A percentile compares a stretch with the other conserved stretches of the same genome.
Evolutionary conservation across 2,888 invertebrate species (phyloP).

Genomic region (Pediacus dermestoides): DNA sequence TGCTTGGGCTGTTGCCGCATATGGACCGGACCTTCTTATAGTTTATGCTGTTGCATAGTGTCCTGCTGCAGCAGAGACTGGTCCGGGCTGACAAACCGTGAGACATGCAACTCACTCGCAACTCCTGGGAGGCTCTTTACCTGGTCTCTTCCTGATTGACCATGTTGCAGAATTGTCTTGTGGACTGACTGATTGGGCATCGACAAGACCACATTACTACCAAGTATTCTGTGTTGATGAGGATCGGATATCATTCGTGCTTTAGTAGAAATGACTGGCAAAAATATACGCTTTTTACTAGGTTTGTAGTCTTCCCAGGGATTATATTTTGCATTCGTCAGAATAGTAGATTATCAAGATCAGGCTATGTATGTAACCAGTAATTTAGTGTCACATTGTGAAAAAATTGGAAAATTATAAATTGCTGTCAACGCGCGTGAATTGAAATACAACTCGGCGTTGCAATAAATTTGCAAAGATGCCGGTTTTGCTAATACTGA

Average conservation of each 20-base stretch:
- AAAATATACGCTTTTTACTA: too few species aligned
- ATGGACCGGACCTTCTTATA: slow-evolving; percentile 14
- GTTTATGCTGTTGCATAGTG: slow-evolving; percentile 13
- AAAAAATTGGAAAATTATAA: not conserved
- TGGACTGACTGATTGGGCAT: slow-evolving; percentile 16
- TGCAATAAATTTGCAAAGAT: slow-evolving; percentile 2
- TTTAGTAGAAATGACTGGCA: too few species aligned
- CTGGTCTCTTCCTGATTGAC: slow-evolving; percentile 20
- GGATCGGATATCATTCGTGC: slow-evolving; percentile 11
- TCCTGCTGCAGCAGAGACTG: slow-evolving; percentile 6
- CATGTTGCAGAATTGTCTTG: slow-evolving; percentile 14
- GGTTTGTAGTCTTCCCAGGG: too few species aligned
- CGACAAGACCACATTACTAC: slow-evolving; percentile 16
- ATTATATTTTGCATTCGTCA: too few species aligned
- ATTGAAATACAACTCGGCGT: not conserved
- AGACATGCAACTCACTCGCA: slow-evolving; percentile 13
- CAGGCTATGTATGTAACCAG: not conserved
- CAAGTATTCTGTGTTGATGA: too few species aligned
- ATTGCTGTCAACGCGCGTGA: slow-evolving; percentile 1
- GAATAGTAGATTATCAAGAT: too few species aligned
- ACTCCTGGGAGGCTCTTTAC: slow-evolving; percentile 16
- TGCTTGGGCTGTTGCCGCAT: slow-evolving; percentile 13
- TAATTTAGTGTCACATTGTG: not conserved
- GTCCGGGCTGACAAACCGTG: slow-evolving; percentile 19
- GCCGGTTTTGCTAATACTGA: slow-evolving; percentile 1